Conservation (phyloP, 2,113 vertebrate species). For the Apus apus region DNA sequence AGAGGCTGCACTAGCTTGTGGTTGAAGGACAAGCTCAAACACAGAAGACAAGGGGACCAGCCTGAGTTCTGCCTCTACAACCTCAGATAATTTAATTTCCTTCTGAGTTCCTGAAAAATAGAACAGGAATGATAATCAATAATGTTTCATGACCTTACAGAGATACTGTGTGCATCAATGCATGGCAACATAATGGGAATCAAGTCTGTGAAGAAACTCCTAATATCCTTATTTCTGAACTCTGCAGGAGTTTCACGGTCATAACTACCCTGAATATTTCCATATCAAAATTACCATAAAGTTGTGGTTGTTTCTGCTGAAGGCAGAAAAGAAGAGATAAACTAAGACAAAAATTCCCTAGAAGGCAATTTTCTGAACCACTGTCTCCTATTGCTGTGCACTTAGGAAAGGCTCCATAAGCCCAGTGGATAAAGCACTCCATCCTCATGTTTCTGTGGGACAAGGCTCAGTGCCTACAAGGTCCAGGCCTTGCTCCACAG, state of each 20-base stretch:
- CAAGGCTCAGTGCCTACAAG: background rate
- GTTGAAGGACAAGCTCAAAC: background rate
- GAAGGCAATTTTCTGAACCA: background rate
- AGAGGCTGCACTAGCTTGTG: background rate
- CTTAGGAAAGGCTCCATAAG: background rate
- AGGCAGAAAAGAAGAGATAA: background rate
- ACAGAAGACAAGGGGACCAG: background rate
- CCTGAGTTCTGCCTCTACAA: background rate
- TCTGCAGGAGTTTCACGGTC: constrained; percentile 21
- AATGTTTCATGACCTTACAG: constrained; percentile 41
- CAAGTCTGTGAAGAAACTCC: constrained; percentile 29
- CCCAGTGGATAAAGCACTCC: background rate
- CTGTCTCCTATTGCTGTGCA: background rate
- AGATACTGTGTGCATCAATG: background rate
- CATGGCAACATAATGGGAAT: constrained; percentile 13
- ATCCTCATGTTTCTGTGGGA: background rate
- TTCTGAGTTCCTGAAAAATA: constrained; percentile 12
- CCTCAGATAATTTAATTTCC: constrained; percentile 38
- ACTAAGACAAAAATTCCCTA: background rate
- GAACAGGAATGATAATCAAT: constrained; percentile 16
- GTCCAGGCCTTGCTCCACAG: background rate
- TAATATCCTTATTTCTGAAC: constrained; percentile 52
- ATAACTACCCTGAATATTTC: constrained; percentile 36
- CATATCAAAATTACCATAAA: constrained; percentile 43
- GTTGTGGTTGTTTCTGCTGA: background rate